Percentiles rank a stretch among this genome's conserved stretches.
Evolutionary conservation across 2,888 invertebrate species (phyloP).

Genomic region (Venusia cambrica): DNA sequence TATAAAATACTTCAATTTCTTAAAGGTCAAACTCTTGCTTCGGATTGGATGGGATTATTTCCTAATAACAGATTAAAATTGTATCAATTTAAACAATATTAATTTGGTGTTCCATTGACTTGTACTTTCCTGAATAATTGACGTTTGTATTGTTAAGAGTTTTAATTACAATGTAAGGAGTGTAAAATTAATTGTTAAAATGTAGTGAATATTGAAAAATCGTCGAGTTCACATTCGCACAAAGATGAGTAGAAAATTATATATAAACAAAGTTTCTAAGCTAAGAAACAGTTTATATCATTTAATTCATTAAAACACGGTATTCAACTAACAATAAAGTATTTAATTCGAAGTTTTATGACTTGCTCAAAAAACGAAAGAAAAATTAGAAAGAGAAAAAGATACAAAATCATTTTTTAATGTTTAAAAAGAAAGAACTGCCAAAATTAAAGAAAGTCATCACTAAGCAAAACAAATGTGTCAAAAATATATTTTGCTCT

Average conservation of each 20-base stretch:
- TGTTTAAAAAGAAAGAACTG: conserved; percentile 39
- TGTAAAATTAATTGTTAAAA: conserved; percentile 59
- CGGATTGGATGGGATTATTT: conserved; percentile 6
- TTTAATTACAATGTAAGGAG: conserved; percentile 41
- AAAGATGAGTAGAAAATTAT: conserved; percentile 57
- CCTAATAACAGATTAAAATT: conserved; percentile 18
- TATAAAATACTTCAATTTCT: conserved; percentile 9
- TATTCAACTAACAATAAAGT: conserved; percentile 2
- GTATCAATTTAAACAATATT: conserved; percentile 19
- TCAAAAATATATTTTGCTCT: conserved; percentile 43
- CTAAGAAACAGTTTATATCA: conserved; percentile 11
- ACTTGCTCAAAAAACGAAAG: conserved; percentile 25
- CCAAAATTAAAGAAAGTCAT: conserved; percentile 45
- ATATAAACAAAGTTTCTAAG: conserved; percentile 13
- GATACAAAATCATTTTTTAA: conserved; percentile 2
- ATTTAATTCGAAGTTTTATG: conserved; percentile 14
- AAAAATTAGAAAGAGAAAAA: conserved; percentile 5
- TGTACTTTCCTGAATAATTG: conserved; percentile 44
- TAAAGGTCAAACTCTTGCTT: conserved; percentile 6
- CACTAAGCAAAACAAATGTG: conserved; percentile 37
- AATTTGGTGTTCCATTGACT: conserved; percentile 27
- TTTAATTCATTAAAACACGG: conserved; percentile 8
- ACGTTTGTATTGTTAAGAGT: conserved; percentile 53
- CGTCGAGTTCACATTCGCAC: conserved; percentile 72
- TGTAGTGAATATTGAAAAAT: conserved; percentile 52